These are phyloP conservation scores for Icerya purchasi DNA, from an alignment of 2,888 invertebrate genomes.

Conservation along the genomic window DNA sequence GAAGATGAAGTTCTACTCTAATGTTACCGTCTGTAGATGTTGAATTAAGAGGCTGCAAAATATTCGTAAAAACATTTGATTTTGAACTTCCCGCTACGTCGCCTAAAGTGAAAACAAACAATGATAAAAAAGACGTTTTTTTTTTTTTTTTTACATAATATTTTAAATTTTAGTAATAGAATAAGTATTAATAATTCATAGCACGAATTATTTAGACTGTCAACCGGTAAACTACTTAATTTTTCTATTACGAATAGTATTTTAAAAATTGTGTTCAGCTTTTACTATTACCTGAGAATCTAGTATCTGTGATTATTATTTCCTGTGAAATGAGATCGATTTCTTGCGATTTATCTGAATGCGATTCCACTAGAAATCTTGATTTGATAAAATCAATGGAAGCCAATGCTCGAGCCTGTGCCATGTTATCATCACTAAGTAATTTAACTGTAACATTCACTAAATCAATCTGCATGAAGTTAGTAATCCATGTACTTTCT, in stretches of 20 bases:
- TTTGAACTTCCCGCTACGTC: too few relatives aligned
- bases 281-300: slow-evolving; percentile 37
- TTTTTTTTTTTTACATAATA: too few relatives aligned
- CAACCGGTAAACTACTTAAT: too few relatives aligned
- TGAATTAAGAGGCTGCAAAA: slow-evolving; percentile 54
- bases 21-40: slow-evolving; percentile 33
- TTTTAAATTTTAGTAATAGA: too few relatives aligned
- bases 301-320: slow-evolving; percentile 57
- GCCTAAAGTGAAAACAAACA: too few relatives aligned
- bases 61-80: slow-evolving; percentile 71
- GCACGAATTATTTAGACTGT: too few relatives aligned
- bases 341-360: slow-evolving; percentile 73
- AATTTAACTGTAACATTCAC: slow-evolving; percentile 65
- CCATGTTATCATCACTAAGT: slow-evolving; percentile 33
- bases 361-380: slow-evolving; percentile 59
- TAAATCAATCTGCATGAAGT: slow-evolving; percentile 61
- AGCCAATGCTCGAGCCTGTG: slow-evolving; percentile 37
- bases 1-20: slow-evolving; percentile 51
- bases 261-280: too few relatives aligned
- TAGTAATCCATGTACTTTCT: slow-evolving; percentile 41
- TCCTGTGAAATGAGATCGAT: slow-evolving; percentile 83
- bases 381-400: slow-evolving; percentile 84
- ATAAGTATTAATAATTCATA: too few relatives aligned
- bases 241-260: too few relatives aligned
- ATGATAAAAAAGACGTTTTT: too few relatives aligned